Conservation (phyloP, 2,888 invertebrate species). For the Ectropis crepuscularia region DNA sequence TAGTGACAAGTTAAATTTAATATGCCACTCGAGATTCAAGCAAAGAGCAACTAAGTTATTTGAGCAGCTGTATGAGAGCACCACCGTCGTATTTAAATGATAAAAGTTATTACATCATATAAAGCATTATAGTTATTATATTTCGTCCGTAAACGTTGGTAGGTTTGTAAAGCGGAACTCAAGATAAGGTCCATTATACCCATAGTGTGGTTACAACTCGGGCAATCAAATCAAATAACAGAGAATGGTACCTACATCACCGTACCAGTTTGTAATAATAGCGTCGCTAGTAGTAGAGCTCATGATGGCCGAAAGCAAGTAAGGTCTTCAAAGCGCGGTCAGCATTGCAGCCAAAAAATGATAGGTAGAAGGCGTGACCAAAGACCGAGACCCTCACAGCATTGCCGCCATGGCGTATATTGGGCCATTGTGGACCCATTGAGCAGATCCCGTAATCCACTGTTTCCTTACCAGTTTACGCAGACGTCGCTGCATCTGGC, state of each 20-base stretch:
- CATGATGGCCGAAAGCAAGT: too few species aligned
- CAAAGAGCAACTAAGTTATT: not conserved
- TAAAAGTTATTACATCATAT: not conserved
- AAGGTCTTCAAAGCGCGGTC: too few species aligned
- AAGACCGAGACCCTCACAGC: too few species aligned
- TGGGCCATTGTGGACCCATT: too few species aligned
- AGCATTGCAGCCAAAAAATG: too few species aligned
- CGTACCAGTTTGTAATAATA: slow-evolving; percentile 34
- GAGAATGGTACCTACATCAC: slow-evolving; percentile 35
- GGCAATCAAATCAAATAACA: slow-evolving; percentile 49
- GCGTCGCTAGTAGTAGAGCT: slow-evolving; percentile 6
- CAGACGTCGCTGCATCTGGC: too few species aligned
- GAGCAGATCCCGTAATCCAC: too few species aligned
- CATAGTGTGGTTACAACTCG: slow-evolving; percentile 44
- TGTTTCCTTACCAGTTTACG: too few species aligned
- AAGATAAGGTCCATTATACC: slow-evolving; percentile 46
- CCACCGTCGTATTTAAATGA: not conserved
- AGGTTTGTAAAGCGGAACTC: slow-evolving; percentile 22
- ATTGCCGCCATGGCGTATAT: too few species aligned
- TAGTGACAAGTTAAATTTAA: slow-evolving; percentile 41
- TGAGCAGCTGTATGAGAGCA: not conserved
- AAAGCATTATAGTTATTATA: not conserved
- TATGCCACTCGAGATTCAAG: slow-evolving; percentile 33
- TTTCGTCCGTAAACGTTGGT: not conserved
- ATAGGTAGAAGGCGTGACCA: too few species aligned